Conservation (phyloP, 2,113 vertebrate species). For the Poeciliopsis prolifica region DNA sequence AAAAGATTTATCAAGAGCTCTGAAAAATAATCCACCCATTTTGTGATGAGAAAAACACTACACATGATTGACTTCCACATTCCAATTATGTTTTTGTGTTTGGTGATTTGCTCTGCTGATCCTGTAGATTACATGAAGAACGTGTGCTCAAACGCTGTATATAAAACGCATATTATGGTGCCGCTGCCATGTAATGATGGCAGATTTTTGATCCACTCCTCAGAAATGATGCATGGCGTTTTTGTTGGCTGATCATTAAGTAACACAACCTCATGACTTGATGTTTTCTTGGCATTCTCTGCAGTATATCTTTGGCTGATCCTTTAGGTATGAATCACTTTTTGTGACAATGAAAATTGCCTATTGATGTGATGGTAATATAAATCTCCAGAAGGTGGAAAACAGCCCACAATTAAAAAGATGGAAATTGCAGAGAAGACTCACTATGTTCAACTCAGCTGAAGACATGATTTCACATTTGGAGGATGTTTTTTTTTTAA, state of each 20-base stretch:
- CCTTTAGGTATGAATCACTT: background rate
- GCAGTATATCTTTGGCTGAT: background rate
- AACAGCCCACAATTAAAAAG: background rate
- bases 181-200: background rate
- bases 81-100: background rate
- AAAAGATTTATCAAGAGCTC: background rate
- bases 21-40: background rate
- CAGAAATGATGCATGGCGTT: background rate
- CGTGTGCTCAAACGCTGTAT: background rate
- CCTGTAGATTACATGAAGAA: background rate
- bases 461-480: background rate
- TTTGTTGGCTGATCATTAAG: background rate
- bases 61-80: background rate
- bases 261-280: background rate
- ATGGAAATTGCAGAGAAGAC: background rate
- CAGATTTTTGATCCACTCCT: background rate
- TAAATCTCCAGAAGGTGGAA: background rate
- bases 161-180: background rate
- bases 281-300: background rate
- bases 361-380: background rate
- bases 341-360: background rate
- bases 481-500: background rate
- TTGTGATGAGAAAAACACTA: background rate
- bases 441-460: background rate
- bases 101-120: background rate